Base-by-base conservation (phyloP, 1,140 invertebrate species). In the Saxidomus purpurata region DNA sequence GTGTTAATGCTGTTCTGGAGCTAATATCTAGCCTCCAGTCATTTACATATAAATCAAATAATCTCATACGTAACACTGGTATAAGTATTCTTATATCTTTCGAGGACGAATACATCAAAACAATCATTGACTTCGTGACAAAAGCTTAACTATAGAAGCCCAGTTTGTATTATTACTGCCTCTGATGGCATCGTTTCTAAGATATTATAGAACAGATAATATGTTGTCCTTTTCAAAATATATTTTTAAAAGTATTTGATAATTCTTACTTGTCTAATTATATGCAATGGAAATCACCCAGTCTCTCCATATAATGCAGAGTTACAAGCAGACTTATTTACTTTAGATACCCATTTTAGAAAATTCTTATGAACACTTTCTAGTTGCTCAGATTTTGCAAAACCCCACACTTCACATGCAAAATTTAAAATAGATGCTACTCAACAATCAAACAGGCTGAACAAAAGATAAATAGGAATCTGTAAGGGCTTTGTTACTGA, bases 341-440 rank as follows among this genome's bases (percentile, higher is more conserved):
- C 76, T 38, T 79, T 47, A n/a, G 49, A n/a, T 22, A 79, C 17
- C 43, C 40, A 79, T 49, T 79, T 79, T 15, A 34, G 38, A 31
- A 25, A 79, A 28, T 79, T 79, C n/a, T 9, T 43, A 19, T 79
- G 47, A 0, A 79, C 76, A 0, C 76, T 15, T 52, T 79, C 76
- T 15, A 79, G 31, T 19, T 79, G 31, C 15, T 79, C 76, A 22
- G 76, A 38, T 49, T 79, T 79, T 22, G 28, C 15, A 79, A 79
- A 79, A 49, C 76, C 76, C 76, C 76, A 79, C 6, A 79, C 76
- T 52, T 47, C 76, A 52, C 76, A 49, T n/a, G 34, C 38, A 22
- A 17, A 69, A 69, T 69, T 69, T 69, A 69, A 31, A 28, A 69
- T 38, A 31, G 63, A 38, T 28, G 19, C 15, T 49, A 79, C 76